These are phyloP conservation scores for Drosophila kambysellisi DNA, from an alignment of 2,888 invertebrate species.

Conservation along the genomic window DNA sequence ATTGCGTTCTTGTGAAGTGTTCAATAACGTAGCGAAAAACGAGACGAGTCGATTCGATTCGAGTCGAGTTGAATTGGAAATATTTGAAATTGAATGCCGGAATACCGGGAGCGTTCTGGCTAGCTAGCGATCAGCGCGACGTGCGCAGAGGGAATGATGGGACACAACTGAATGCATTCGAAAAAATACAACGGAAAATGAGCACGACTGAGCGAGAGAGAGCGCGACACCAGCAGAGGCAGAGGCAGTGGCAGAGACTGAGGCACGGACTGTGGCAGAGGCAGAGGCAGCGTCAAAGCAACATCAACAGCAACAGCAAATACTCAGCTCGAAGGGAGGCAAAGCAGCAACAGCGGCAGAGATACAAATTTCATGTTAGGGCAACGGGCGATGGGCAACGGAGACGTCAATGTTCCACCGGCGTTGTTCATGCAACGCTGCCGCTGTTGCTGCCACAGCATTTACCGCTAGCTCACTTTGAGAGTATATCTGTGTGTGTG, in stretches of 20 bases:
- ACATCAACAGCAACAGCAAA: conserved; percentile 23
- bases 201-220: conserved; percentile 56
- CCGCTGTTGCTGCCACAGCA: conserved; percentile 51
- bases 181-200: conserved; percentile 79
- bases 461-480: conserved; percentile 75
- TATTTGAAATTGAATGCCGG: conserved; percentile 21
- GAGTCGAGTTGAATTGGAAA: conserved; percentile 15
- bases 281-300: conserved; percentile 37
- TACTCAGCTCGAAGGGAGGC: conserved; percentile 27
- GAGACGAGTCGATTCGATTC: conserved; percentile 16
- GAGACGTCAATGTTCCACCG: conserved; percentile 39
- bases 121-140: conserved; percentile 82
- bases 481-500: conserved; percentile 30
- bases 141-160: conserved; percentile 83
- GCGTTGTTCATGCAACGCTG: conserved; percentile 66
- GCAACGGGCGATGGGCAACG: conserved; percentile 13
- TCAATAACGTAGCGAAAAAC: conserved; percentile 40
- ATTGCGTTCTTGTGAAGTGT: conserved; percentile 56
- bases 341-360: conserved; percentile 25
- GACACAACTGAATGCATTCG: conserved; percentile 69
- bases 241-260: conserved; percentile 29
- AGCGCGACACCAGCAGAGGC: conserved; percentile 44
- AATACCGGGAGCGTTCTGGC: conserved; percentile 44
- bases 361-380: conserved; percentile 63
- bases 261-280: conserved; percentile 16